Percentiles rank a stretch among this genome's conserved stretches.
Conservation (phyloP, 2,888 invertebrate genomes). For the Sericinus montela region DNA sequence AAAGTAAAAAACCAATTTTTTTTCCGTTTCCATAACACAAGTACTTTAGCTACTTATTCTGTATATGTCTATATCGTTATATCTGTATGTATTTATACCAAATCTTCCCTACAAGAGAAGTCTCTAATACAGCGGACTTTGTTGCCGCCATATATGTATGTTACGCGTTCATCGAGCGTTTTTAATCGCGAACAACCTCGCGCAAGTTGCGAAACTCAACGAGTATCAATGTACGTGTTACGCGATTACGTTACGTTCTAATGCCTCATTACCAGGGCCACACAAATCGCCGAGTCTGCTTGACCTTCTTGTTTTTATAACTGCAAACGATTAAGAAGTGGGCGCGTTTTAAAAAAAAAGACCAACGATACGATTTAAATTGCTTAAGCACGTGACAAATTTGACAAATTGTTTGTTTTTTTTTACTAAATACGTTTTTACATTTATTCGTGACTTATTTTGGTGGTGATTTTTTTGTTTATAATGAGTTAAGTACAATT, state of each 20-base stretch:
- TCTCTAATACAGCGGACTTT: too few relatives aligned
- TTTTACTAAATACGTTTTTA: background rate
- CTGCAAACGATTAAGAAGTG: slow-evolving; percentile 2
- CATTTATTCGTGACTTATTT: background rate
- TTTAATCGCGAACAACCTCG: slow-evolving; percentile 16
- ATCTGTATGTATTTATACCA: too few relatives aligned
- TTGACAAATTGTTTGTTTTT: background rate
- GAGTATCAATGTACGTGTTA: slow-evolving; percentile 12
- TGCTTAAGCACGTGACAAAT: background rate
- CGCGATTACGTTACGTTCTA: slow-evolving; percentile 28
- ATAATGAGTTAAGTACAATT: too few relatives aligned
- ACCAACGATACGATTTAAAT: background rate
- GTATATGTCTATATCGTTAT: too few relatives aligned
- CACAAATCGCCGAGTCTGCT: slow-evolving; percentile 29
- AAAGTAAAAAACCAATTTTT: too few relatives aligned
- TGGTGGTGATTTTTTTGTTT: too few relatives aligned
- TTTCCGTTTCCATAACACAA: too few relatives aligned
- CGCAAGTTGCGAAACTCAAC: slow-evolving; percentile 20
- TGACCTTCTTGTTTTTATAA: slow-evolving; percentile 38
- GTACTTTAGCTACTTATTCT: too few relatives aligned
- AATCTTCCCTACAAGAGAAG: too few relatives aligned
- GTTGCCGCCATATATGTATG: too few relatives aligned
- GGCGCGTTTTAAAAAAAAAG: slow-evolving; percentile 11
- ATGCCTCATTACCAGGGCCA: slow-evolving; percentile 44
- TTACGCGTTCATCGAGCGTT: background rate